A percentile compares a stretch with the other conserved stretches of the same genome.
Conservation (phyloP, 2,113 vertebrate species). For the Tetrax tetrax region DNA sequence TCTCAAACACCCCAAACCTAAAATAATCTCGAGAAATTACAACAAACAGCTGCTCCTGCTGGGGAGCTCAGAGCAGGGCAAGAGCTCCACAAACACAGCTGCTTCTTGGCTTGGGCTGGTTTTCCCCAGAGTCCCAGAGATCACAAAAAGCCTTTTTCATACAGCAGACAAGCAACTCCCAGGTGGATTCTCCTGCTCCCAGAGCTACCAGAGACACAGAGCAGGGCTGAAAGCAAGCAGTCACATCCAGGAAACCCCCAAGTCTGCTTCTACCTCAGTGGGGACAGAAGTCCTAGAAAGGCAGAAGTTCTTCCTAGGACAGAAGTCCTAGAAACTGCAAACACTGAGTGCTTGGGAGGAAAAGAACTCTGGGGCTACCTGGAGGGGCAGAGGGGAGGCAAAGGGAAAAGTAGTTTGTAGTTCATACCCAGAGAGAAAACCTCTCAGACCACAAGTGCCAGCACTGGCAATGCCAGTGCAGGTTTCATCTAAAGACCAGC, state of each 20-base stretch:
- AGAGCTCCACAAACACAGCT: slow-evolving; percentile 53
- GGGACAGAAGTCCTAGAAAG: neutral
- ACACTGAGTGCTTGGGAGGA: neutral
- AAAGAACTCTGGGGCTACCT: neutral
- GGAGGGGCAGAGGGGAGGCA: neutral
- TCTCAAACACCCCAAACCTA: neutral
- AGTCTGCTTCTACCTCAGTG: neutral
- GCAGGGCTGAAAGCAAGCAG: neutral
- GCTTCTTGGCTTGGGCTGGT: slow-evolving; percentile 8
- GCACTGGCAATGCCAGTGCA: neutral
- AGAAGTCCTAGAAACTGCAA: neutral
- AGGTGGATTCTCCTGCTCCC: slow-evolving; percentile 1
- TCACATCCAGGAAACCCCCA: neutral
- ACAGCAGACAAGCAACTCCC: neutral
- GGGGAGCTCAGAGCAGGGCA: slow-evolving; percentile 30
- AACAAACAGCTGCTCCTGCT: slow-evolving; percentile 38
- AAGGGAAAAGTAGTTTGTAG: neutral
- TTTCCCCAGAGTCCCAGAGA: slow-evolving; percentile 6
- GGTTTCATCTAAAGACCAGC: neutral
- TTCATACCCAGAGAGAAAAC: neutral
- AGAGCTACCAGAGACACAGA: neutral
- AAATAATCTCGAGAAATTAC: slow-evolving; percentile 7
- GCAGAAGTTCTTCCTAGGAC: too few species aligned
- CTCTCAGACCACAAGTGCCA: neutral
- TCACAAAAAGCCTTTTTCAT: slow-evolving; percentile 36